Evolutionary conservation across 2,888 invertebrate genomes (phyloP).

Genomic region (Halictus quadricinctus): DNA sequence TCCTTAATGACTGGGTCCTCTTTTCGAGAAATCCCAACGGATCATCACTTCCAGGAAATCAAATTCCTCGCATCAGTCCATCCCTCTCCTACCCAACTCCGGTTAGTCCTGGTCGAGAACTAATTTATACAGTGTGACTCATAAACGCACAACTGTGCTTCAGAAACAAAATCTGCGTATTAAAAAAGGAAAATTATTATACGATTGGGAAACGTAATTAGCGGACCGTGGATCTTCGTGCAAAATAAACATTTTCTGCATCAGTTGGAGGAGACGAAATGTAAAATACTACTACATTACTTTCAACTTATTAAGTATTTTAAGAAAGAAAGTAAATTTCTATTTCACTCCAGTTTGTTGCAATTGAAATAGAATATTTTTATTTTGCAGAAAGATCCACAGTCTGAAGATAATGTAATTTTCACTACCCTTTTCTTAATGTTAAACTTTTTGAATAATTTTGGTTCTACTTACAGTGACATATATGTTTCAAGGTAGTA

Average conservation of each 20-base stretch:
- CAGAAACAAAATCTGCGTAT: not conserved
- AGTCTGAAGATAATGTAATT: too few species aligned
- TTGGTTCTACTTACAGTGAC: too few species aligned
- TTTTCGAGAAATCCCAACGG: not conserved
- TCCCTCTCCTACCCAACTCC: not conserved
- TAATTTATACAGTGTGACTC: not conserved
- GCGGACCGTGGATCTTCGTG: not conserved
- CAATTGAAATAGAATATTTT: too few species aligned
- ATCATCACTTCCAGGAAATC: conserved; percentile 3
- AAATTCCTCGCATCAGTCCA: not conserved
- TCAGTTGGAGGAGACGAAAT: too few species aligned
- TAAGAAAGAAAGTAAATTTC: too few species aligned
- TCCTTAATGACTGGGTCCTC: not conserved
- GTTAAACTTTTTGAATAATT: too few species aligned
- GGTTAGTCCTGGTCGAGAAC: not conserved
- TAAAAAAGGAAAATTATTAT: not conserved
- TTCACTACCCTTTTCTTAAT: too few species aligned
- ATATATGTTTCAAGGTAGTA: too few species aligned
- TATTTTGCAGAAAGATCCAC: too few species aligned
- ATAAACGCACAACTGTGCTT: not conserved
- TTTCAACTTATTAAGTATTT: too few species aligned
- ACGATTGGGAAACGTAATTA: not conserved
- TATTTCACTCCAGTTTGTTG: too few species aligned
- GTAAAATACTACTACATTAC: too few species aligned
- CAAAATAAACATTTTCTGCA: not conserved